Percentiles rank a stretch among this genome's conserved stretches.
Evolutionary conservation across 2,797 vertebrate species (phyloP).

Genomic region (Falco novaeseelandiae): DNA sequence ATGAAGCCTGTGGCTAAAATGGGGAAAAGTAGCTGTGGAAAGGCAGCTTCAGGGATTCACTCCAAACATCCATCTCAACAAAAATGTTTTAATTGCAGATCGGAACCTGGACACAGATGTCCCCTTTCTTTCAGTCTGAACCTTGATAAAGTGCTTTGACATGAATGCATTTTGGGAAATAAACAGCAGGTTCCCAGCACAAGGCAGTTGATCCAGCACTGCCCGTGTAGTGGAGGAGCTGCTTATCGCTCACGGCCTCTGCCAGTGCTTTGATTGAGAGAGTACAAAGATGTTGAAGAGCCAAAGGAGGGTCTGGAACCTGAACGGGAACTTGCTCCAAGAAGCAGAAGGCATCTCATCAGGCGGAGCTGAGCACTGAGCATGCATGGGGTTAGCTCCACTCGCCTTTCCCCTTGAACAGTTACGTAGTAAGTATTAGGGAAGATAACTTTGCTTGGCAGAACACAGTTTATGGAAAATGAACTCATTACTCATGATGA

Average conservation of each 20-base stretch:
- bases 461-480: conserved; percentile 27
- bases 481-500: conserved; percentile 2
- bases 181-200: not conserved
- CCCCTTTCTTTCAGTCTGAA: not conserved
- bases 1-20: not conserved
- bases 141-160: not conserved
- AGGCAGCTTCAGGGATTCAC: not conserved
- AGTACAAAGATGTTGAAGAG: not conserved
- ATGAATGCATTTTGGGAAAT: not conserved
- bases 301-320: not conserved
- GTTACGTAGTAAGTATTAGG: conserved; percentile 6
- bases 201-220: not conserved
- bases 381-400: not conserved
- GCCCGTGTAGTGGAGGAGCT: not conserved
- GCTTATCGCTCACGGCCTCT: not conserved
- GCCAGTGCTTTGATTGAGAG: not conserved
- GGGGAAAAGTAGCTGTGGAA: not conserved
- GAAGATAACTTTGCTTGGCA: conserved; percentile 31
- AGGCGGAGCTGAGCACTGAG: not conserved
- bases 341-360: conserved; percentile 12
- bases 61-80: not conserved
- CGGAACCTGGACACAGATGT: not conserved
- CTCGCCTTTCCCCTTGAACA: not conserved
- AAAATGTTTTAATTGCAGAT: not conserved
- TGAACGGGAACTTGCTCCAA: not conserved